Evolutionary conservation across 1,140 invertebrate genomes (phyloP).

Genomic region (Sweltsa coloradensis): DNA sequence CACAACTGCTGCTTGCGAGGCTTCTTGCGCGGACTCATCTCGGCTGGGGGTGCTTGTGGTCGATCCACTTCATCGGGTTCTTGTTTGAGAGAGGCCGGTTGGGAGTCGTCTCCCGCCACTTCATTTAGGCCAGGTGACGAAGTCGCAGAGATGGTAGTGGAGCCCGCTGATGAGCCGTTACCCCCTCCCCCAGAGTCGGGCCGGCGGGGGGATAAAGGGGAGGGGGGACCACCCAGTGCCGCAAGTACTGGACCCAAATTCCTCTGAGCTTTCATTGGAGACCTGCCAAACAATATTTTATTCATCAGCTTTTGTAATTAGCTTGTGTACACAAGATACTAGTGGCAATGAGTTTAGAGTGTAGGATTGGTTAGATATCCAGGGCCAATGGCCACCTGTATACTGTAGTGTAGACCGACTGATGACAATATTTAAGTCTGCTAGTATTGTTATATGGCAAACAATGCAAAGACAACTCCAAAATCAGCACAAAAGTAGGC

Average conservation of each 20-base stretch:
- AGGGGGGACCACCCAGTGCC: constrained; percentile 26
- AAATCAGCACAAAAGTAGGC: no score
- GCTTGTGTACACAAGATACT: no score
- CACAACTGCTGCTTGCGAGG: constrained; percentile 61
- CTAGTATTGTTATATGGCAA: no score
- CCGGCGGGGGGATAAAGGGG: constrained; percentile 30
- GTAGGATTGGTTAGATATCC: no score
- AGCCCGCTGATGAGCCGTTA: constrained; percentile 36
- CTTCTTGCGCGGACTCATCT: constrained; percentile 55
- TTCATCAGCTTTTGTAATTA: no score
- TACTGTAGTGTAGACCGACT: no score
- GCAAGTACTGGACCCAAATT: constrained; percentile 43
- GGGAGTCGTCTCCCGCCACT: constrained; percentile 29
- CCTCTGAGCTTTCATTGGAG: constrained; percentile 40
- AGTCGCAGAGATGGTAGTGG: constrained; percentile 65
- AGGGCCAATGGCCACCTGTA: no score
- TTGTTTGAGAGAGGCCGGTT: constrained; percentile 27
- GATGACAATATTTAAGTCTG: no score
- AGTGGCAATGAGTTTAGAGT: no score
- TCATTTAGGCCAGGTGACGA: constrained; percentile 58
- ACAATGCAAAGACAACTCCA: no score
- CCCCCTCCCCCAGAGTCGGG: constrained; percentile 15
- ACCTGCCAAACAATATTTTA: constrained; percentile 19
- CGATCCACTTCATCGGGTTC: constrained; percentile 41
- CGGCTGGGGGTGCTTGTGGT: constrained; percentile 26